These are phyloP conservation scores for Scartelaos histophorus DNA, from an alignment of 2,113 vertebrate genomes.

Conservation along the genomic window DNA sequence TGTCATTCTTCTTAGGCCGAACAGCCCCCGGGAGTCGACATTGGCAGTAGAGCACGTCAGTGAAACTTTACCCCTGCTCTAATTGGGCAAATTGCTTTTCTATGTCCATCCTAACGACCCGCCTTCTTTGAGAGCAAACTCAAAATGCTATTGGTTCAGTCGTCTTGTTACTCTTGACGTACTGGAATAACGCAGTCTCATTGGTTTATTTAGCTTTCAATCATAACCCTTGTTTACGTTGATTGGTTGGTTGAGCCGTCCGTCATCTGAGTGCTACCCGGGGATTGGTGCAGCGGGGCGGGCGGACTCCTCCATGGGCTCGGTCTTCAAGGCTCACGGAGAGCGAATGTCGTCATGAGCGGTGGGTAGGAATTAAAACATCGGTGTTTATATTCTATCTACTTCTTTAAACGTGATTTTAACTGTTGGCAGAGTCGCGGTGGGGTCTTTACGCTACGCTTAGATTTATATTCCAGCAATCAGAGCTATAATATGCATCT, in stretches of 20 bases:
- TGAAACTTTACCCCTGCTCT: conserved; percentile 36
- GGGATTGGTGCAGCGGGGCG: conserved; percentile 71
- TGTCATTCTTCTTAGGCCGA: conserved; percentile 54
- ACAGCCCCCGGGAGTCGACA: conserved; percentile 39
- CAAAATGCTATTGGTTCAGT: conserved; percentile 58
- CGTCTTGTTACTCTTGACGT: conserved; percentile 23
- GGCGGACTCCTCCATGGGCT: conserved; percentile 72
- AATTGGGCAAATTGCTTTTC: conserved; percentile 46
- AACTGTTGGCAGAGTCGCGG: conserved; percentile 13
- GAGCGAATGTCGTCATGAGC: conserved; percentile 87
- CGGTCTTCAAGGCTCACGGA: conserved; percentile 78
- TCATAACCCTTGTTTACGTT: conserved; percentile 17
- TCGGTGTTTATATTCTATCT: conserved; percentile 81
- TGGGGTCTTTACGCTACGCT: conserved; percentile 3
- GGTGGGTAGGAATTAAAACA: conserved; percentile 86
- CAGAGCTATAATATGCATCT: conserved; percentile 9
- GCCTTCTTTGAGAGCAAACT: conserved; percentile 28
- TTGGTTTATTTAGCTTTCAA: conserved; percentile 52
- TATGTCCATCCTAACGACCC: conserved; percentile 8
- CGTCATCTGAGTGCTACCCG: conserved; percentile 23
- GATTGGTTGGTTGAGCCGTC: conserved; percentile 48
- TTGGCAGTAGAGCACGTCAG: conserved; percentile 61
- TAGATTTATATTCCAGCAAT: conserved; percentile 28
- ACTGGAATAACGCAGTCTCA: rapidly evolving
- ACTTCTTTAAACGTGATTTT: conserved; percentile 68